phyloP scores from a whole-genome alignment of 2,797 vertebrate genomes.

The Zenarchopterus dispar region DNA sequence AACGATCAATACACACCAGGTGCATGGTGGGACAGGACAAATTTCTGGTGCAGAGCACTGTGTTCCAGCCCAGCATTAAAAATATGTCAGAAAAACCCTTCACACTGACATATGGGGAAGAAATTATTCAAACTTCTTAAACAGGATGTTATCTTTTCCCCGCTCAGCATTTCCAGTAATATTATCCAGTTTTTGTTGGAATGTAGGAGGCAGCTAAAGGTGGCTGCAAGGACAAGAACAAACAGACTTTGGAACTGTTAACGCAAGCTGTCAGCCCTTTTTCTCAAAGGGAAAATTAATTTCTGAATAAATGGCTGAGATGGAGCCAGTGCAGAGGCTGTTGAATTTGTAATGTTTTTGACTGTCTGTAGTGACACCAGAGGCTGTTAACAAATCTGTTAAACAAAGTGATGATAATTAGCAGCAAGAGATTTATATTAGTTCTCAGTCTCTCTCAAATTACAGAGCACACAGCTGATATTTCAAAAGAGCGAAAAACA shows the following conservation, averaged over 20 bases:
- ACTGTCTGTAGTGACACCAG: conserved; percentile 36
- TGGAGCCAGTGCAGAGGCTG: conserved; percentile 24
- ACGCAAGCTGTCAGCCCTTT: conserved; percentile 5
- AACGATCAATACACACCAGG: conserved; percentile 64
- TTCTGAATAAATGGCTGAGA: conserved; percentile 32
- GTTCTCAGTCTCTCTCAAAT: conserved; percentile 15
- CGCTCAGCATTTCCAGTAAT: not conserved
- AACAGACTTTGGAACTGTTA: conserved; percentile 18
- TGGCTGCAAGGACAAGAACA: conserved; percentile 13
- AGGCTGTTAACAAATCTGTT: conserved; percentile 53
- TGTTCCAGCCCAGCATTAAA: conserved; percentile 19
- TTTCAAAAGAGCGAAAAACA: conserved; percentile 23
- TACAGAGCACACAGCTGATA: conserved; percentile 15
- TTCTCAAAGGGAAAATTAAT: conserved; percentile 35
- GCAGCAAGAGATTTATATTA: conserved; percentile 41
- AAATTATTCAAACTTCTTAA: conserved; percentile 5
- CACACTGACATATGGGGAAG: not conserved
- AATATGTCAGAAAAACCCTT: conserved; percentile 10
- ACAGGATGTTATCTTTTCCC: conserved; percentile 6
- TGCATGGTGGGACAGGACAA: conserved; percentile 52
- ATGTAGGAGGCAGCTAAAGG: conserved; percentile 44
- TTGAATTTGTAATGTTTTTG: conserved; percentile 45
- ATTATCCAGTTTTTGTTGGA: conserved; percentile 14
- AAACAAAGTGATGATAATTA: conserved; percentile 52
- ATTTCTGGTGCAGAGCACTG: conserved; percentile 58